Conservation (phyloP, 2,797 vertebrate species). For the Argya squamiceps region DNA sequence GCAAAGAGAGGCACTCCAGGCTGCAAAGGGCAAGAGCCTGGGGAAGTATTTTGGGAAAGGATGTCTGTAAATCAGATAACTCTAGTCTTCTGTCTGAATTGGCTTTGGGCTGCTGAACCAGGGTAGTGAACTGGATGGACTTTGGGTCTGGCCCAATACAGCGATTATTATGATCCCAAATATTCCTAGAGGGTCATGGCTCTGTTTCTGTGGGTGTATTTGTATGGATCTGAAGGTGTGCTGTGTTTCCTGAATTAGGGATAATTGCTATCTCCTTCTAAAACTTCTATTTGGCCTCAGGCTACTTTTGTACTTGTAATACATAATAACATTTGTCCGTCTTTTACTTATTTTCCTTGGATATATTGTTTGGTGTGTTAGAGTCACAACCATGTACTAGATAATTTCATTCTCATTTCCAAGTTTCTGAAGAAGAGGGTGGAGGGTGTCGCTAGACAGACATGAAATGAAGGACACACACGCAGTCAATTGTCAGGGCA, state of each 20-base stretch:
- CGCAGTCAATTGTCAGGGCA: too few species aligned
- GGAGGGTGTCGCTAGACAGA: not conserved
- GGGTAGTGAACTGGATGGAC: not conserved
- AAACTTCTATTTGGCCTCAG: not conserved
- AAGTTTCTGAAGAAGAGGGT: not conserved
- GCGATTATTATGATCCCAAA: not conserved
- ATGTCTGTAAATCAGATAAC: not conserved
- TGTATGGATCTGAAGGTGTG: not conserved
- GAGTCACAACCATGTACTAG: not conserved
- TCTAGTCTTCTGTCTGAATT: not conserved
- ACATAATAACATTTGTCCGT: not conserved
- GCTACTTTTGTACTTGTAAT: not conserved
- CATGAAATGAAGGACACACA: too few species aligned
- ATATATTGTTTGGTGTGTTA: not conserved
- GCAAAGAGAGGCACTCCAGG: not conserved
- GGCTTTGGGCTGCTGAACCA: not conserved
- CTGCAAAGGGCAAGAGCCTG: not conserved
- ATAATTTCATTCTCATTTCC: not conserved
- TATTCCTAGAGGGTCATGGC: not conserved
- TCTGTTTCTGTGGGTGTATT: not conserved
- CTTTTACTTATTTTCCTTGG: not conserved
- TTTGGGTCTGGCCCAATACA: not conserved
- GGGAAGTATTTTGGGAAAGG: not conserved
- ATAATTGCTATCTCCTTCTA: not conserved
- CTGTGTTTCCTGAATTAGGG: not conserved